Conservation (phyloP, 2,797 vertebrate genomes). For the Champsocephalus esox region DNA sequence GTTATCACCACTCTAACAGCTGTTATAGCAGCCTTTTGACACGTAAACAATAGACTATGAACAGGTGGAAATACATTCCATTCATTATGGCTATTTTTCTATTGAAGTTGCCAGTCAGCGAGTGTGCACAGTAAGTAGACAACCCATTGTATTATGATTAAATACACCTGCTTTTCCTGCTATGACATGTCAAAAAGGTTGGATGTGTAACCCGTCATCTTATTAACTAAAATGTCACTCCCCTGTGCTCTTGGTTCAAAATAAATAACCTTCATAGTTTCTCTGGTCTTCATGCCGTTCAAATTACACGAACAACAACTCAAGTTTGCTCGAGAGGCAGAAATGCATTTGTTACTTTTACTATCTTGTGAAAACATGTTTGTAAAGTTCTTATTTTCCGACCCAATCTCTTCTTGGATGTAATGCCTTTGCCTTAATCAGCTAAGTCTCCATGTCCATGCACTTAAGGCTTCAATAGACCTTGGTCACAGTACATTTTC, state of each 20-base stretch:
- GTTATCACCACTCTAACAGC: neutral
- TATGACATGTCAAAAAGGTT: neutral
- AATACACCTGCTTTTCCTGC: slow-evolving; percentile 9
- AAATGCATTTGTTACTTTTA: no score
- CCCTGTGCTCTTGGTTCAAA: neutral
- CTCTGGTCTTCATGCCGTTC: neutral
- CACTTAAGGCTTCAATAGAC: neutral
- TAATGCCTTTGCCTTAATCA: neutral
- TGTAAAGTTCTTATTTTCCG: slow-evolving; percentile 1
- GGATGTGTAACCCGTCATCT: neutral
- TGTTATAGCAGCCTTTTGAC: neutral
- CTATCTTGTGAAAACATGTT: no score
- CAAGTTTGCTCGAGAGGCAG: no score
- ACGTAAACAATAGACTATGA: neutral
- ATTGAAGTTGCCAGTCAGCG: neutral
- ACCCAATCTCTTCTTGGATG: neutral
- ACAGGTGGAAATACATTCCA: slow-evolving; percentile 1
- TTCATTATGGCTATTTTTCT: neutral
- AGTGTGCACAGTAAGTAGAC: neutral
- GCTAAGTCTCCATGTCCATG: neutral
- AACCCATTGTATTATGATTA: slow-evolving; percentile 11
- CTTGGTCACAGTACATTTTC: neutral
- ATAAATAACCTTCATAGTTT: slow-evolving; percentile 12
- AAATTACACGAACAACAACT: no score
- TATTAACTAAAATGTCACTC: neutral